Conservation (phyloP, 2,888 invertebrate genomes). For the Nyleta sp. region DNA sequence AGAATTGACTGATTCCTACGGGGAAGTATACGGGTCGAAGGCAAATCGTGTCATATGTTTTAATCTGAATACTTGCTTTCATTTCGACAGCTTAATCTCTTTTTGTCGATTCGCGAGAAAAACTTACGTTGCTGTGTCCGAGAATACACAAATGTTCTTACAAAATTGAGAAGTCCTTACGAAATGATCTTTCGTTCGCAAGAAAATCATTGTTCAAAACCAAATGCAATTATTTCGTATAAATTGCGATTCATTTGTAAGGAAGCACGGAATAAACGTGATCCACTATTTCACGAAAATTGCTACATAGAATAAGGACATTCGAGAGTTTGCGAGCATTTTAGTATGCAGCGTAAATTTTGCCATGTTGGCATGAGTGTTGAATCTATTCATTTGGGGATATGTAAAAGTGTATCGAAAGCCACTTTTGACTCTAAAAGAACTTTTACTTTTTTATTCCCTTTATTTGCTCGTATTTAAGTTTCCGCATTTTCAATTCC, state of each 20-base stretch:
- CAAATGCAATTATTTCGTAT: too few species aligned
- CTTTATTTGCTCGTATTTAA: neutral
- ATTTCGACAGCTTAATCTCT: too few species aligned
- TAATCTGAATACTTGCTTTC: too few species aligned
- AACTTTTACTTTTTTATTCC: slow-evolving; percentile 11
- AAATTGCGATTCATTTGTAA: neutral
- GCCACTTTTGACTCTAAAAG: slow-evolving; percentile 19
- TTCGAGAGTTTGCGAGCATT: slow-evolving; percentile 25
- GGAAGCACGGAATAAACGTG: neutral
- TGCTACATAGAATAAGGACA: slow-evolving; percentile 7
- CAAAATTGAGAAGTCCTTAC: too few species aligned
- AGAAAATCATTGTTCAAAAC: too few species aligned
- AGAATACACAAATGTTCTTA: too few species aligned
- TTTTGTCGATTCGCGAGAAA: too few species aligned
- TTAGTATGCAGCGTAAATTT: slow-evolving; percentile 39
- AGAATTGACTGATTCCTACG: too few species aligned
- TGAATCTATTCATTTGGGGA: slow-evolving; percentile 39
- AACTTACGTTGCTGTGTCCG: too few species aligned
- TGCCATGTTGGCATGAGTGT: slow-evolving; percentile 28
- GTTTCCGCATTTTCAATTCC: neutral
- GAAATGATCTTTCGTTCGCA: too few species aligned
- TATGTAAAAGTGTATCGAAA: slow-evolving; percentile 23
- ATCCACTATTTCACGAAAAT: slow-evolving; percentile 12
- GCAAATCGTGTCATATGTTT: too few species aligned
- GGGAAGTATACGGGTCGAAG: too few species aligned